Evolutionary conservation across 2,797 vertebrate genomes (phyloP).

Genomic region (Emydoidea blandingii): DNA sequence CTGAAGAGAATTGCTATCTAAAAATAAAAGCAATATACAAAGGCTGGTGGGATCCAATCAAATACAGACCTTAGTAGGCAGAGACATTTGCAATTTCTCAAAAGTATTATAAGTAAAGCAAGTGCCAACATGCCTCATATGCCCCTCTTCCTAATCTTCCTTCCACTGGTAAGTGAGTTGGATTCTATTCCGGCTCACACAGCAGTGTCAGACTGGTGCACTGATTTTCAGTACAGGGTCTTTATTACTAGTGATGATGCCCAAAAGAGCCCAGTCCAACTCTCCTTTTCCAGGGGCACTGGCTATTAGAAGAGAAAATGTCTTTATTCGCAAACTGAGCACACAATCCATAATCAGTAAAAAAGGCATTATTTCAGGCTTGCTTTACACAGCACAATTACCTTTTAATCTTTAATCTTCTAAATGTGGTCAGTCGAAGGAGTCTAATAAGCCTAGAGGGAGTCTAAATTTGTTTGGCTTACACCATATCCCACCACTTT

Average conservation of each 20-base stretch:
- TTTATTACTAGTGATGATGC: background rate
- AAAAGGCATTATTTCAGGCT: background rate
- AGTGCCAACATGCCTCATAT: background rate
- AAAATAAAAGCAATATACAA: background rate
- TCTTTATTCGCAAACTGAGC: accelerated
- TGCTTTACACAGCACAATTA: background rate
- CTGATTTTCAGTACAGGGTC: background rate
- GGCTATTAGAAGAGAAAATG: background rate
- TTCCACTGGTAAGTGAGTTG: background rate
- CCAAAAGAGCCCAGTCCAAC: accelerated
- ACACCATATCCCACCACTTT: accelerated
- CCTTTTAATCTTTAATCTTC: background rate
- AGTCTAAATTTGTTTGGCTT: background rate
- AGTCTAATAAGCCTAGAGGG: background rate
- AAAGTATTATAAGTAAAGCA: background rate
- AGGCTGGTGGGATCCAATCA: background rate
- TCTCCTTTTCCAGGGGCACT: accelerated
- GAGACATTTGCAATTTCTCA: background rate
- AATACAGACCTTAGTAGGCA: background rate
- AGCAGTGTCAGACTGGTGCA: no score
- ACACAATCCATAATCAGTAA: background rate
- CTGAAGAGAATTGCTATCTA: background rate
- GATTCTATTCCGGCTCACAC: background rate
- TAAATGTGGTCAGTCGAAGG: accelerated
- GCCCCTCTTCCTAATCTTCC: background rate